A percentile compares a stretch with the other conserved stretches of the same genome.
phyloP scores from a whole-genome alignment of 2,888 invertebrate genomes.

The Netelia melanura region DNA sequence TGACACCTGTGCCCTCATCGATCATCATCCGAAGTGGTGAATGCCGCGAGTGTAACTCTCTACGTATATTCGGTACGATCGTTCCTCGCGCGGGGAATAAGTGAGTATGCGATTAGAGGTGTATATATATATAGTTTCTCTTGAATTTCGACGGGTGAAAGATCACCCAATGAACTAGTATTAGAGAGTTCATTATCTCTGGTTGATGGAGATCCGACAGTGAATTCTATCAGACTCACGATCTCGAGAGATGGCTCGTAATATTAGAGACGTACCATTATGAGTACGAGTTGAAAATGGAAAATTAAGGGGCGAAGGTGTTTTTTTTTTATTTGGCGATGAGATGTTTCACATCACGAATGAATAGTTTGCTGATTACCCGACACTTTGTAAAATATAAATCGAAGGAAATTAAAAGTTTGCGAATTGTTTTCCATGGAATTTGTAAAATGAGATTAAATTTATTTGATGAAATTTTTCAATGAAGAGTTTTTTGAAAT shows the following conservation, averaged over 20 bases:
- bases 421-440: neutral
- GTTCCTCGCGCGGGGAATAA: slow-evolving; percentile 36
- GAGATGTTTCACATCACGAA: neutral
- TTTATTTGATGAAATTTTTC: no score
- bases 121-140: slow-evolving; percentile 16
- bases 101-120: slow-evolving; percentile 21
- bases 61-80: slow-evolving; percentile 31
- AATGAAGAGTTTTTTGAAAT: neutral
- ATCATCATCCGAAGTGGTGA: slow-evolving; percentile 76
- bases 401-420: no score
- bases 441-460: neutral
- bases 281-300: slow-evolving; percentile 1
- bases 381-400: neutral
- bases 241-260: slow-evolving; percentile 19
- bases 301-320: slow-evolving; percentile 2
- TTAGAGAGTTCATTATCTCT: slow-evolving; percentile 67
- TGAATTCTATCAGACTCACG: slow-evolving; percentile 51
- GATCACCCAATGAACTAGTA: slow-evolving; percentile 35
- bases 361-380: neutral
- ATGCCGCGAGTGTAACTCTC: slow-evolving; percentile 65
- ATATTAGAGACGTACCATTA: slow-evolving; percentile 21
- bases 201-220: slow-evolving; percentile 66
- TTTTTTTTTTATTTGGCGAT: slow-evolving; percentile 20
- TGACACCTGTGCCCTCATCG: slow-evolving; percentile 80
- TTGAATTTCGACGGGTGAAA: slow-evolving; percentile 44